Percentiles rank a stretch among this genome's conserved stretches.
phyloP scores from a whole-genome alignment of 2,888 invertebrate species.

The Rhamnusium bicolor region DNA sequence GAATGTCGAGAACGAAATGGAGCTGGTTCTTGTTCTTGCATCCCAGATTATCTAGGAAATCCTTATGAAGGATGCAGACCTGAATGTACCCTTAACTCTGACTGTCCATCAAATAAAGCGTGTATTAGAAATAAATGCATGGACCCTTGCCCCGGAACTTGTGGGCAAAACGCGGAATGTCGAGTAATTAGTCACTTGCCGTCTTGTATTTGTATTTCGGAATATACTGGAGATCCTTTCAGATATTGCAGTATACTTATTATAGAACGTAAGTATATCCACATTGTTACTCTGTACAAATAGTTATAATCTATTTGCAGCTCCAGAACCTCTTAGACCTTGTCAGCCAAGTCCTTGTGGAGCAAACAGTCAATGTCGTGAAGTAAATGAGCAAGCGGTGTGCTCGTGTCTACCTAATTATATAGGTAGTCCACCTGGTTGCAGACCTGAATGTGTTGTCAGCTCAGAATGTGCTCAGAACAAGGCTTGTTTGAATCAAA shows the following conservation, averaged over 20 bases:
- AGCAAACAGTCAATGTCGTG: conserved; percentile 84
- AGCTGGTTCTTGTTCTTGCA: conserved; percentile 75
- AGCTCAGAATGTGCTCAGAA: conserved; percentile 86
- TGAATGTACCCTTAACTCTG: conserved; percentile 78
- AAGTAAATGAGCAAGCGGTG: conserved; percentile 81
- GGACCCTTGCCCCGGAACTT: conserved; percentile 81
- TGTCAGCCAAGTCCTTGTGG: conserved; percentile 88
- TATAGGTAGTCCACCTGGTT: conserved; percentile 84
- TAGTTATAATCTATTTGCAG: conserved; percentile 38
- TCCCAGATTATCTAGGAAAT: conserved; percentile 76
- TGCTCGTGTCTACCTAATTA: conserved; percentile 84
- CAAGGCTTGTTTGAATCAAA: conserved; percentile 86
- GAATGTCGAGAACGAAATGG: conserved; percentile 77
- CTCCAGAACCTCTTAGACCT: conserved; percentile 72
- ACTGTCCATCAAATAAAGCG: conserved; percentile 78
- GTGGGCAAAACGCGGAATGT: conserved; percentile 84
- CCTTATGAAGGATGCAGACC: conserved; percentile 78
- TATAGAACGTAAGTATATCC: neutral
- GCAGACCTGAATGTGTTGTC: conserved; percentile 87
- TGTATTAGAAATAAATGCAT: conserved; percentile 77
- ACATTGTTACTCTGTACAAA: neutral
- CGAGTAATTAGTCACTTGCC: conserved; percentile 84
- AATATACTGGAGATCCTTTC: conserved; percentile 85
- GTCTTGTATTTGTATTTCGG: conserved; percentile 79
- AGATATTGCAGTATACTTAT: conserved; percentile 73